Evolutionary conservation across 2,888 invertebrate species (phyloP).

Genomic region (Marronus borbonicus): DNA sequence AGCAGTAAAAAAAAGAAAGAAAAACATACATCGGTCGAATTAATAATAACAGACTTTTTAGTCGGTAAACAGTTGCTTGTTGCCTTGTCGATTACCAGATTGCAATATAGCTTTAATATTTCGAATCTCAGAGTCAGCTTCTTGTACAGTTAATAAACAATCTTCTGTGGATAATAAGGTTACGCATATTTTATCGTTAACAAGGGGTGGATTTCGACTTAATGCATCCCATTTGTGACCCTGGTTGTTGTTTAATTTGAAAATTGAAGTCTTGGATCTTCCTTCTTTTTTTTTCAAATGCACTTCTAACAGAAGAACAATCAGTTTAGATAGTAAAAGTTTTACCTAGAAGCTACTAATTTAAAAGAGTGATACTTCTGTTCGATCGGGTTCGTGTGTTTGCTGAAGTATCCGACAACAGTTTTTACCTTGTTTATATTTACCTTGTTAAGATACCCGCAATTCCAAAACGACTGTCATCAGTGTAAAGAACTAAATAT

Average conservation of each 20-base stretch:
- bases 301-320: background rate
- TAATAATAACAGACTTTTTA: no score
- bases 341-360: background rate
- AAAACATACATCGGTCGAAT: no score
- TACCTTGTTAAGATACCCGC: background rate
- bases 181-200: background rate
- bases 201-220: background rate
- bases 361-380: background rate
- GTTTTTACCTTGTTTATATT: background rate
- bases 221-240: background rate
- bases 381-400: background rate
- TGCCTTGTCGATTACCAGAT: no score
- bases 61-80: no score
- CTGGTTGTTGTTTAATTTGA: background rate
- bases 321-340: background rate
- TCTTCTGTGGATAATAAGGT: background rate
- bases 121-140: background rate
- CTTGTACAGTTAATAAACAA: background rate
- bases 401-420: background rate
- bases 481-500: background rate
- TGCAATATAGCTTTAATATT: background rate
- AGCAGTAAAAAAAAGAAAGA: no score
- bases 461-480: background rate
- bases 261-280: no score
- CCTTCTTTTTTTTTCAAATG: background rate